phyloP scores from a whole-genome alignment of 2,888 invertebrate species.

The Morpho helenor region DNA sequence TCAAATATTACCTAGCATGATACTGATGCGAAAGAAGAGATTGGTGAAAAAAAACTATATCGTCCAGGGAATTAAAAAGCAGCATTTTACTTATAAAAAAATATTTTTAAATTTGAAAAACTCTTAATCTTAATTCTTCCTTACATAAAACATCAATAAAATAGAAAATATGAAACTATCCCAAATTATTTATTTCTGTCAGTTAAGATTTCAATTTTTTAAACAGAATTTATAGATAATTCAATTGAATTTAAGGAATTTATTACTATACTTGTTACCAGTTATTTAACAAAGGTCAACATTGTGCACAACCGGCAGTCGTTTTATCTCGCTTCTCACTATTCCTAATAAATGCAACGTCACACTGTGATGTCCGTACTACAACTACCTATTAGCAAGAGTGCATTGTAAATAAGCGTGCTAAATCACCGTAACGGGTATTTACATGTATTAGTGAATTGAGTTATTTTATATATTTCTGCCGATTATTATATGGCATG shows the following conservation, averaged over 20 bases:
- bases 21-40: too few species aligned
- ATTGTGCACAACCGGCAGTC: slow-evolving; percentile 58
- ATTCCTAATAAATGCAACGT: slow-evolving; percentile 59
- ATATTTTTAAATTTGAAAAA: too few species aligned
- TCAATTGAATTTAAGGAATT: slow-evolving; percentile 17
- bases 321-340: slow-evolving; percentile 60
- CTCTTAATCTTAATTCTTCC: too few species aligned
- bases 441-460: slow-evolving; percentile 12
- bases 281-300: slow-evolving; percentile 52
- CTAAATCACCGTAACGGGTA: slow-evolving; percentile 9
- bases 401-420: slow-evolving; percentile 18
- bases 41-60: too few species aligned
- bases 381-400: slow-evolving; percentile 16
- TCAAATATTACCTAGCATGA: too few species aligned
- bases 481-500: neutral
- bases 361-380: slow-evolving; percentile 45
- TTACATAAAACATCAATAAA: too few species aligned
- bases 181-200: too few species aligned
- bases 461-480: slow-evolving; percentile 7
- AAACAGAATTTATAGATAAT: too few species aligned
- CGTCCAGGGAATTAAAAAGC: too few species aligned
- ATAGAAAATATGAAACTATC: too few species aligned
- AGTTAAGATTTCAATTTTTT: too few species aligned
- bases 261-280: slow-evolving; percentile 26
- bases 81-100: too few species aligned